Conservation (phyloP, 92 coral and sea anemone genomes). For the Phenganax subtilis region DNA sequence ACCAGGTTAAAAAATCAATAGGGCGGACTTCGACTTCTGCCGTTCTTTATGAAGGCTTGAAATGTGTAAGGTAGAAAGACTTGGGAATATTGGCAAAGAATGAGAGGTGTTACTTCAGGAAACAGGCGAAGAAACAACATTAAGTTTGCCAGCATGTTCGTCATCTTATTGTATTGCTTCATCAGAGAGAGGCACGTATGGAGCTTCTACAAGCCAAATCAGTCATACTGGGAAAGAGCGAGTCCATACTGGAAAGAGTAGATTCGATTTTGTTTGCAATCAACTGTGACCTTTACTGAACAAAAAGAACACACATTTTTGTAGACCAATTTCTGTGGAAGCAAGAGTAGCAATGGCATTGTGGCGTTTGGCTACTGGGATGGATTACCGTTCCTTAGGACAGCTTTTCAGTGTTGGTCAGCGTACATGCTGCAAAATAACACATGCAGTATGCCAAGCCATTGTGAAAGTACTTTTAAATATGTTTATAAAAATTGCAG, state of each 20-base stretch:
- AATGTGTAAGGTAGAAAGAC: neutral
- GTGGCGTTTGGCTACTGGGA: slow-evolving; percentile 53
- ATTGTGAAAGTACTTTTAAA: slow-evolving; percentile 25
- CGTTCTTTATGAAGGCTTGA: neutral
- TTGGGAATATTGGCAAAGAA: neutral
- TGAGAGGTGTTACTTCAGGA: neutral
- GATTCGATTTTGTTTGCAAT: slow-evolving; percentile 26
- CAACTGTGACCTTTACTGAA: slow-evolving; percentile 26
- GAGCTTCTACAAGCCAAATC: slow-evolving; percentile 22
- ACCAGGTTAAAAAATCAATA: neutral
- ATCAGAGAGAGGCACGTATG: slow-evolving; percentile 23
- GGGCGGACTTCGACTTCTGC: slow-evolving; percentile 7
- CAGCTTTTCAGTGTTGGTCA: slow-evolving; percentile 46
- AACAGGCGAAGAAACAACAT: neutral
- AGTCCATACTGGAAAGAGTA: slow-evolving; percentile 5
- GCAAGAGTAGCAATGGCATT: slow-evolving; percentile 46
- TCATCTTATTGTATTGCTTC: neutral
- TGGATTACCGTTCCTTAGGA: slow-evolving; percentile 45
- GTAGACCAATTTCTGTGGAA: slow-evolving; percentile 42
- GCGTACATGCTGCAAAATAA: slow-evolving; percentile 44
- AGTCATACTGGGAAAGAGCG: slow-evolving; percentile 24
- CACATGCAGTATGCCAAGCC: slow-evolving; percentile 40
- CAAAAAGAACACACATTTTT: slow-evolving; percentile 33
- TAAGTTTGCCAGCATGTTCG: neutral
- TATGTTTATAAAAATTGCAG: slow-evolving; percentile 22